phyloP scores from a whole-genome alignment of 2,113 vertebrate genomes.

The Anoplopoma fimbria region DNA sequence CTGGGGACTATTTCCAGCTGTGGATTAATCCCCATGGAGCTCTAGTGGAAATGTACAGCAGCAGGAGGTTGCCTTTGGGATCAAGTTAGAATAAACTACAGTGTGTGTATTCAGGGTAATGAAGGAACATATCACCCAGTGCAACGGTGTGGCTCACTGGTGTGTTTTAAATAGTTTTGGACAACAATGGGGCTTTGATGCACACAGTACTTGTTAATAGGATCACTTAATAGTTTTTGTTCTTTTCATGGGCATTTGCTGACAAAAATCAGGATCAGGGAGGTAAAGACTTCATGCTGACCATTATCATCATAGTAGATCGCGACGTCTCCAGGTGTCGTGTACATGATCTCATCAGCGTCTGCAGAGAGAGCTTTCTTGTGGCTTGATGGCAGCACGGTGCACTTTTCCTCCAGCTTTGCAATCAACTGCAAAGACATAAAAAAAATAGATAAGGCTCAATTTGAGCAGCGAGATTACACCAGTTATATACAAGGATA shows the following conservation, averaged over 20 bases:
- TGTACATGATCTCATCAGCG: constrained; percentile 89
- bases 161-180: background rate
- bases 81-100: background rate
- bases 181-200: background rate
- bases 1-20: background rate
- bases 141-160: background rate
- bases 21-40: background rate
- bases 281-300: constrained; percentile 55
- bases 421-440: constrained; percentile 83
- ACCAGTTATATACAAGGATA: background rate
- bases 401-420: constrained; percentile 90
- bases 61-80: background rate
- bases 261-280: no score
- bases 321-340: constrained; percentile 87
- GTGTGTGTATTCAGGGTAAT: background rate
- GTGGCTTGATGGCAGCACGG: constrained; percentile 84
- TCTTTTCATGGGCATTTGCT: background rate
- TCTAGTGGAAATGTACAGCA: background rate
- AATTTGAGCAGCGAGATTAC: background rate
- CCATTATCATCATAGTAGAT: constrained; percentile 93
- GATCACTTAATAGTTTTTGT: background rate
- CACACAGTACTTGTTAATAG: background rate
- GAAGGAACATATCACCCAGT: background rate
- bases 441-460: background rate
- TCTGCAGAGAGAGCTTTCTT: constrained; percentile 90